phyloP scores from a whole-genome alignment of 2,888 invertebrate genomes.

The Syrista parreyssii region DNA sequence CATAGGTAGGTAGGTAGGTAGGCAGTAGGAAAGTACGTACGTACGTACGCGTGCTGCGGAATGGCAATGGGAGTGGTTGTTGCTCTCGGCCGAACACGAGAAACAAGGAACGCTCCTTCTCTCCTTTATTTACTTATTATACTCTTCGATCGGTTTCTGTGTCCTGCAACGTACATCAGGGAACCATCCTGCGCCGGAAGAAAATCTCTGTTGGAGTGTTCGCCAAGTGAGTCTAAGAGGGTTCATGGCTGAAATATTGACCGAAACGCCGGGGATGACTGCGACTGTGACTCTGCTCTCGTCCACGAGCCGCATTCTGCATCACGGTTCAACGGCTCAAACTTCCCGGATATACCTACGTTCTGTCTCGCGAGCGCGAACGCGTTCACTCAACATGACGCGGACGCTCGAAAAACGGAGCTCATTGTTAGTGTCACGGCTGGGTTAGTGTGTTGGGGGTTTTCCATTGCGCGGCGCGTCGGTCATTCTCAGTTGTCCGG shows the following conservation, averaged over 20 bases:
- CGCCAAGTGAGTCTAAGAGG: no score
- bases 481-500: no score
- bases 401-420: conserved; percentile 39
- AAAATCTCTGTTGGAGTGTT: no score
- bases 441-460: conserved; percentile 2
- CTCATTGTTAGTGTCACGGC: conserved; percentile 4
- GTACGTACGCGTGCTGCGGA: neutral
- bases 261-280: conserved; percentile 14
- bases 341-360: conserved; percentile 64
- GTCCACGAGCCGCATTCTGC: conserved; percentile 38
- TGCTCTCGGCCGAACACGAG: neutral
- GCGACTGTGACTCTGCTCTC: conserved; percentile 13
- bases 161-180: neutral
- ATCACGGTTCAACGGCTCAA: conserved; percentile 63
- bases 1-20: neutral
- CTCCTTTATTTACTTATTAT: neutral
- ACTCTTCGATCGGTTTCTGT: neutral
- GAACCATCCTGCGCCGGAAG: no score
- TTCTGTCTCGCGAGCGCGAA: conserved; percentile 15
- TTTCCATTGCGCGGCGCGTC: neutral
- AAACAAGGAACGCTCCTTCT: neutral
- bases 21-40: neutral
- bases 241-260: neutral
- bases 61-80: conserved; percentile 29
- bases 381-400: conserved; percentile 6